Conservation (phyloP, 2,888 invertebrate species). For the Athalia cordata region DNA sequence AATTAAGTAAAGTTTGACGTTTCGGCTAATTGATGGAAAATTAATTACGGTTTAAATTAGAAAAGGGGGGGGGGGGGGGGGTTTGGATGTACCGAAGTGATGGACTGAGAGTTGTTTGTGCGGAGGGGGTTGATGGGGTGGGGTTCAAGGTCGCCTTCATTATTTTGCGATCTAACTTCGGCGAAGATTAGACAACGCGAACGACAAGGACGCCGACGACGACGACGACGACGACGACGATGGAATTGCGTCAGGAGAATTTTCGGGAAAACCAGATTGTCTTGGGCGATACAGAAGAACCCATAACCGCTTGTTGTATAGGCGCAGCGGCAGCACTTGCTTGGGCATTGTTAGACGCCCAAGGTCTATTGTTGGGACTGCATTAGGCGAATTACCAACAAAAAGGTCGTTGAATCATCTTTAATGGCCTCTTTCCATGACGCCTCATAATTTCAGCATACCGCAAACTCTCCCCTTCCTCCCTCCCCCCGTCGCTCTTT, state of each 20-base stretch:
- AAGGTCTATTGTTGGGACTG: conserved; percentile 23
- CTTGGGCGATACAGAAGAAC: too few species aligned
- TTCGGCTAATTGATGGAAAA: conserved; percentile 10
- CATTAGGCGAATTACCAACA: conserved; percentile 31
- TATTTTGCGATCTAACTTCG: conserved; percentile 33
- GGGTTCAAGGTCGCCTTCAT: conserved; percentile 17
- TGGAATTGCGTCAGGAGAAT: too few species aligned
- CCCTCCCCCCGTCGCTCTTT: background rate
- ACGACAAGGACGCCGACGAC: too few species aligned
- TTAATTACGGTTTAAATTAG: background rate
- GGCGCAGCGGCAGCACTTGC: conserved; percentile 14
- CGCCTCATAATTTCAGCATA: background rate
- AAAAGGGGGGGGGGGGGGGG: background rate
- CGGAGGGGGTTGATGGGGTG: background rate
- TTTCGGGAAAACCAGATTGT: too few species aligned
- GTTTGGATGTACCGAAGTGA: too few species aligned
- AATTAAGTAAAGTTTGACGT: conserved; percentile 2
- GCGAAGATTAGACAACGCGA: conserved; percentile 27
- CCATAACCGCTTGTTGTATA: background rate
- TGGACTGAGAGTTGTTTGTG: background rate
- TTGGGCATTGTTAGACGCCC: conserved; percentile 9
- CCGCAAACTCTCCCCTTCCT: background rate
- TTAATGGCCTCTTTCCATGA: conserved; percentile 1
- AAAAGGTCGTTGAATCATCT: conserved; percentile 36
- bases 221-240: too few species aligned